Conservation (phyloP, 1,140 invertebrate species). For the Thereuonema tuberculata region DNA sequence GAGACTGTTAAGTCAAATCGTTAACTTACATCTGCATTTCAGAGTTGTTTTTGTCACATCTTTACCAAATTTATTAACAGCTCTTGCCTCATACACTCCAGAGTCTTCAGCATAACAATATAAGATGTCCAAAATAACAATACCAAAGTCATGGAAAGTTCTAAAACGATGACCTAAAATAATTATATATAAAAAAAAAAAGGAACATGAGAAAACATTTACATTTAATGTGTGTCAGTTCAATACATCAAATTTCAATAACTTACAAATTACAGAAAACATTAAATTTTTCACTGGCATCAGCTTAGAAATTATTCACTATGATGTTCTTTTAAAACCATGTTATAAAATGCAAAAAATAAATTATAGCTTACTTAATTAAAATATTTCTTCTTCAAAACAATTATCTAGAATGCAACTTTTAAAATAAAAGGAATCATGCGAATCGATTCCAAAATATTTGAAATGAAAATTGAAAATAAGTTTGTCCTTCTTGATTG, state of each 20-base stretch:
- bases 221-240: not conserved
- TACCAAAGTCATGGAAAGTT: slow-evolving; percentile 92
- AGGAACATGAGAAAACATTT: not conserved
- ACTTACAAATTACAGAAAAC: too few species aligned
- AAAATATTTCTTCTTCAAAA: too few species aligned
- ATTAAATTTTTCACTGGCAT: not conserved
- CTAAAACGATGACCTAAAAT: slow-evolving; percentile 81
- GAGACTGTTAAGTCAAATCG: not conserved
- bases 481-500: too few species aligned
- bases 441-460: too few species aligned
- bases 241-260: not conserved
- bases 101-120: slow-evolving; percentile 96
- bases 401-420: too few species aligned
- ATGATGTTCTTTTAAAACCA: too few species aligned
- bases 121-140: slow-evolving; percentile 88
- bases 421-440: too few species aligned
- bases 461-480: too few species aligned
- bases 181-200: slow-evolving; percentile 15
- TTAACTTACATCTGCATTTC: slow-evolving; percentile 54
- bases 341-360: too few species aligned
- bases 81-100: slow-evolving; percentile 80
- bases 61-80: slow-evolving; percentile 79
- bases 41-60: slow-evolving; percentile 72
- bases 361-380: too few species aligned
- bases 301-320: too few species aligned